Evolutionary conservation across 2,888 invertebrate species (phyloP), one percentile per base, ranked within the genome.

Genomic region (Synanthedon tipuliformis): DNA sequence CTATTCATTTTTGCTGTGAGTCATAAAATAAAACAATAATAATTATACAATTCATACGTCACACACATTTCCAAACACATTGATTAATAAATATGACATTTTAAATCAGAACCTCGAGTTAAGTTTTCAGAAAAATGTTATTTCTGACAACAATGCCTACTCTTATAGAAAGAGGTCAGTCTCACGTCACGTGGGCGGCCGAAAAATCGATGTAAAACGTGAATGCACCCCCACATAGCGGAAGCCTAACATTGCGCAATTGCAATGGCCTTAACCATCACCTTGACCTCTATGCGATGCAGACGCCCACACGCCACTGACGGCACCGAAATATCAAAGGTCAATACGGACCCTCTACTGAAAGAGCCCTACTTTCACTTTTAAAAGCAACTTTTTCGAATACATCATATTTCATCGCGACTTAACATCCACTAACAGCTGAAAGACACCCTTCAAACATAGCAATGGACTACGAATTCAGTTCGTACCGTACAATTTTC

Each of bases 261-360:
- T 74, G 75, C 75, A 73, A 55, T 68, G 74, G 75, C 74, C 76
- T 71, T 57, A 56, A 54, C 63, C 56, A 55, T 65, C 60, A 73
- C 75, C 75, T 73, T 73, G 63, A 71, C 64, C 71, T 56, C 41
- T 59, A 41, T 51, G 52, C 57, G 52, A 51, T 53, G 55, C 16
- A 49, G 18, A 49, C 65, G 65, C 63, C 66, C 66, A 55, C 64
- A 53, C 53, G 53, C 12, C 12, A 16, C 64, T 64, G 55, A 53
- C 53, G 52, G 15, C 4, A 8, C 64, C 64, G 55, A 73, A 78
- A 76, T 75, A 68, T 54, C 73, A 75, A 65, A 75, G 71, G 66
- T 75, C 71, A 59, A 55, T 52, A 53, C 16, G 18, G 18, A 16
- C 49, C 12, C 12, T 15, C 49, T 10, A 34, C 13, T 15, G 18